Percentiles rank a stretch among this genome's conserved stretches.
phyloP scores from a whole-genome alignment of 2,797 vertebrate genomes.

The Cercopithecus petaurista region DNA sequence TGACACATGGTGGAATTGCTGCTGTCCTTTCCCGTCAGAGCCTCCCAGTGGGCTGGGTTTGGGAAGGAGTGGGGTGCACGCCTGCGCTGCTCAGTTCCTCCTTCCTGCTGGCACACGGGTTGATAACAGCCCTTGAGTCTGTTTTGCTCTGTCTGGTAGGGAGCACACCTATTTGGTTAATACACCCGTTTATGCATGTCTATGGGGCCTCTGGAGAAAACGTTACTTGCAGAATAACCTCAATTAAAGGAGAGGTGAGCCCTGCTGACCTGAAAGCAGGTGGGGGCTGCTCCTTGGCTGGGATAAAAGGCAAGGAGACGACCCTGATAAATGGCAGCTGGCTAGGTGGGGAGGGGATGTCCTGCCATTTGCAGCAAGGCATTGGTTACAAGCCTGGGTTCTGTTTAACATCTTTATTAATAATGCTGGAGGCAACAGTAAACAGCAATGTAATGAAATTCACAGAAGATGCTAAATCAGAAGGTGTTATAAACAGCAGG shows the following conservation, averaged over 20 bases:
- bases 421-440: slow-evolving; percentile 12
- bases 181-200: not conserved
- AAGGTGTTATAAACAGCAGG: not conserved
- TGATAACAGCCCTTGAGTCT: not conserved
- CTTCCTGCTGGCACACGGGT: accelerated
- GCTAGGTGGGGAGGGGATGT: not conserved
- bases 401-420: slow-evolving; percentile 39
- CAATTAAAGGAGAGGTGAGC: not conserved
- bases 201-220: not conserved
- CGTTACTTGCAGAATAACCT: not conserved
- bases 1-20: accelerated
- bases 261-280: not conserved
- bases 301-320: not conserved
- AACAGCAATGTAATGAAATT: slow-evolving; percentile 14
- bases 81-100: no score
- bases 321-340: not conserved
- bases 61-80: not conserved
- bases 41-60: not conserved
- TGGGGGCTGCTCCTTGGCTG: not conserved
- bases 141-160: not conserved
- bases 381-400: not conserved
- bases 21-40: not conserved
- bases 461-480: not conserved
- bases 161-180: not conserved
- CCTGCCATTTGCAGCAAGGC: not conserved